Conservation (phyloP, 2,888 invertebrate species). For the Tuta absoluta region DNA sequence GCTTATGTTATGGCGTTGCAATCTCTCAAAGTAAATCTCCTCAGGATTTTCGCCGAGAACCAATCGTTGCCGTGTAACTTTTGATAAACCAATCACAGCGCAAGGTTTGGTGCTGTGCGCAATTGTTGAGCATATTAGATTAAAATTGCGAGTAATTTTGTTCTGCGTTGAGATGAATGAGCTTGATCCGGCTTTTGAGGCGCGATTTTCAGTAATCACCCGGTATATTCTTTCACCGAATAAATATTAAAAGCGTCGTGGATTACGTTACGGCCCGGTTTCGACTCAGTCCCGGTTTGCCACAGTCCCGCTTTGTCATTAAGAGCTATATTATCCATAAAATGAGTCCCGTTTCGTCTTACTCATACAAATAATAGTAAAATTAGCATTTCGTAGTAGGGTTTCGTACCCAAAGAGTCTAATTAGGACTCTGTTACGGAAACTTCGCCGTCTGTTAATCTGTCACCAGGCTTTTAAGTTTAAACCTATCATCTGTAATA, state of each 20-base stretch:
- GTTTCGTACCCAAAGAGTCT: no score
- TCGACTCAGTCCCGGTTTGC: constrained; percentile 36
- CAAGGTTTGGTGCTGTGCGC: not conserved
- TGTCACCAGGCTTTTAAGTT: no score
- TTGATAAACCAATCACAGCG: not conserved
- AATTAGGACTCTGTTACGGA: no score
- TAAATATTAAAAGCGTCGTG: constrained; percentile 54
- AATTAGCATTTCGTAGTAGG: no score
- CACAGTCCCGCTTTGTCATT: no score
- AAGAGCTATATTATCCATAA: no score
- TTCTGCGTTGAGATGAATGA: not conserved
- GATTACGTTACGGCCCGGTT: constrained; percentile 39
- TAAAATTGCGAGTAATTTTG: not conserved
- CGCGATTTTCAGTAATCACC: constrained; percentile 17
- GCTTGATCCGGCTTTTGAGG: constrained; percentile 11
- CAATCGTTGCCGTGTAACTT: not conserved
- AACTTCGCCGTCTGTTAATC: no score
- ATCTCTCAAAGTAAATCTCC: not conserved
- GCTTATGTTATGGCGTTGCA: constrained; percentile 15
- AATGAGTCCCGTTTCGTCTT: no score
- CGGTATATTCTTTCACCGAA: constrained; percentile 36
- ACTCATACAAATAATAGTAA: no score
- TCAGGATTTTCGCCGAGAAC: not conserved
- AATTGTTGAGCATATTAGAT: not conserved
- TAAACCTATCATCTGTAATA: no score